Conservation (phyloP, 2,113 vertebrate species). For the Pseudorhombus dupliciocellatus region DNA sequence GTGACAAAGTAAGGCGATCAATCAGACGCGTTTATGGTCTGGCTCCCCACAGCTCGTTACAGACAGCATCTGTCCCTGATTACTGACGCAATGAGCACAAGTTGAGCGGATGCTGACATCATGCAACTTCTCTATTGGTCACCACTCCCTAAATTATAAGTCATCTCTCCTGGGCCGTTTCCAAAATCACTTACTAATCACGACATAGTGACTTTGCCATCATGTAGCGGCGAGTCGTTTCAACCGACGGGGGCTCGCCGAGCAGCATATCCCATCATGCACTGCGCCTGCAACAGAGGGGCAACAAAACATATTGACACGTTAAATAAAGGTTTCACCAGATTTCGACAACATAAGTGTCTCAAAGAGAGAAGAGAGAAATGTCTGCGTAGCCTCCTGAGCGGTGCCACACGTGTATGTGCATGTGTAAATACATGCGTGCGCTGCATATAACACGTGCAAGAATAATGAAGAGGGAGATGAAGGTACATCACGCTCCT, state of each 20-base stretch:
- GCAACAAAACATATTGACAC: no score
- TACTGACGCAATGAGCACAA: not conserved
- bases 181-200: no score
- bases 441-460: constrained; percentile 9
- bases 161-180: not conserved
- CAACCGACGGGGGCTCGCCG: no score
- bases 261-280: no score
- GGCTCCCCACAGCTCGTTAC: not conserved
- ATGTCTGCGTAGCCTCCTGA: not conserved
- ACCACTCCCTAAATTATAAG: not conserved
- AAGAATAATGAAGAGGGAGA: constrained; percentile 22
- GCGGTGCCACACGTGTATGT: not conserved
- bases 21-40: not conserved
- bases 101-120: not conserved
- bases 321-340: no score
- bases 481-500: not conserved
- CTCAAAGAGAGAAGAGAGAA: no score
- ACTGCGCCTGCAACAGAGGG: no score
- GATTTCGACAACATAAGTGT: no score
- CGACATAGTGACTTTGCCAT: no score
- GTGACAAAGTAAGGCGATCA: constrained; percentile 2
- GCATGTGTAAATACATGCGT: not conserved
- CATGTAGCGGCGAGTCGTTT: no score
- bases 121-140: not conserved
- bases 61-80: not conserved